A percentile compares a stretch with the other conserved stretches of the same genome.
These are phyloP conservation scores for Ceraclea dissimilis DNA, from an alignment of 2,888 invertebrate species.

Conservation along the genomic window DNA sequence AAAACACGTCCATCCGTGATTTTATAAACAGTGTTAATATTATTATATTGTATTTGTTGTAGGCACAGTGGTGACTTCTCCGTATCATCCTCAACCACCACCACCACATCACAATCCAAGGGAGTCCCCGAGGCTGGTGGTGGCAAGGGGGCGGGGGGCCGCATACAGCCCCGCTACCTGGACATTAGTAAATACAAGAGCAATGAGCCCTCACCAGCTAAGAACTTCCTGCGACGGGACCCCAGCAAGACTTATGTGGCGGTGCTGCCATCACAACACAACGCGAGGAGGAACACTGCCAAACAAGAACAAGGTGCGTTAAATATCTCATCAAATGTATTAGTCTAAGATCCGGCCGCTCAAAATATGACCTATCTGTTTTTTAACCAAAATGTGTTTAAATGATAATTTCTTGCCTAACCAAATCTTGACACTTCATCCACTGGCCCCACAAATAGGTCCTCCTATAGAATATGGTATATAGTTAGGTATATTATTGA, in stretches of 20 bases:
- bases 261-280: conserved; percentile 31
- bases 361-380: no score
- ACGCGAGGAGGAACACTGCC: conserved; percentile 34
- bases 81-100: conserved; percentile 43
- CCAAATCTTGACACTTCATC: not conserved
- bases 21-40: no score
- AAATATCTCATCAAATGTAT: no score
- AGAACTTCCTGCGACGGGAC: conserved; percentile 47
- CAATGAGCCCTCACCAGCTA: conserved; percentile 37
- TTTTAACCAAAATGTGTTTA: no score
- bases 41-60: no score
- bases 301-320: conserved; percentile 44
- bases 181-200: conserved; percentile 57
- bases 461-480: no score
- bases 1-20: no score
- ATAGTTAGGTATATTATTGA: no score
- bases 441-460: no score
- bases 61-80: conserved; percentile 48
- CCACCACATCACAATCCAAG: conserved; percentile 35
- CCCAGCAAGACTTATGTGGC: conserved; percentile 48
- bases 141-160: conserved; percentile 20
- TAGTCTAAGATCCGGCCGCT: no score
- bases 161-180: conserved; percentile 44
- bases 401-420: no score
- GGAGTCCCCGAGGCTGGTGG: conserved; percentile 30